Evolutionary conservation across 2,113 vertebrate genomes (phyloP).

Genomic region (Aleadryas rufinucha): DNA sequence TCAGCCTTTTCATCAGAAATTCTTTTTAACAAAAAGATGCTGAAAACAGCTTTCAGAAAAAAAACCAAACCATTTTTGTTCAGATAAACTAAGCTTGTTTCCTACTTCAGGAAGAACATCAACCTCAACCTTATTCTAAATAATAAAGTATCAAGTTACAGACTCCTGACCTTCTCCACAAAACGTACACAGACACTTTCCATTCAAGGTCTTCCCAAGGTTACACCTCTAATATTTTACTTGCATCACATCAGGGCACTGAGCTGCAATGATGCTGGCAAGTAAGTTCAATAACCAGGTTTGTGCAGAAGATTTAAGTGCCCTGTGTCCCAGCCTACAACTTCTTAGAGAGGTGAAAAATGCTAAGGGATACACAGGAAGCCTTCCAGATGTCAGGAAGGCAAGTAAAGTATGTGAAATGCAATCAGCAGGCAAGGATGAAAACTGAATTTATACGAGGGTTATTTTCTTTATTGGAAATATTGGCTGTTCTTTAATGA

Average conservation of each 20-base stretch:
- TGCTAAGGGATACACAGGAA: not conserved
- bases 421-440: not conserved
- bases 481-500: not conserved
- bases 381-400: not conserved
- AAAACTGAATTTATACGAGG: not conserved
- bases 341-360: not conserved
- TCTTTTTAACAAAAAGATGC: not conserved
- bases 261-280: not conserved
- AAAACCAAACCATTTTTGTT: not conserved
- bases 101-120: not conserved
- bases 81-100: not conserved
- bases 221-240: not conserved
- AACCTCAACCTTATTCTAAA: not conserved
- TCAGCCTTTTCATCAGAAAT: not conserved
- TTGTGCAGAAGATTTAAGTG: not conserved
- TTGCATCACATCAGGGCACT: not conserved
- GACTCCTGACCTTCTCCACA: not conserved
- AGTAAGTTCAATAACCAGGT: not conserved
- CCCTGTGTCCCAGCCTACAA: not conserved
- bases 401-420: not conserved
- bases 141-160: not conserved
- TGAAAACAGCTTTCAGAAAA: not conserved
- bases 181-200: not conserved
- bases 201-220: not conserved
- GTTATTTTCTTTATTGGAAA: not conserved